Evolutionary conservation across 2,888 invertebrate genomes (phyloP), one percentile per base, ranked within the genome.

Genomic region (Clivina fossor): DNA sequence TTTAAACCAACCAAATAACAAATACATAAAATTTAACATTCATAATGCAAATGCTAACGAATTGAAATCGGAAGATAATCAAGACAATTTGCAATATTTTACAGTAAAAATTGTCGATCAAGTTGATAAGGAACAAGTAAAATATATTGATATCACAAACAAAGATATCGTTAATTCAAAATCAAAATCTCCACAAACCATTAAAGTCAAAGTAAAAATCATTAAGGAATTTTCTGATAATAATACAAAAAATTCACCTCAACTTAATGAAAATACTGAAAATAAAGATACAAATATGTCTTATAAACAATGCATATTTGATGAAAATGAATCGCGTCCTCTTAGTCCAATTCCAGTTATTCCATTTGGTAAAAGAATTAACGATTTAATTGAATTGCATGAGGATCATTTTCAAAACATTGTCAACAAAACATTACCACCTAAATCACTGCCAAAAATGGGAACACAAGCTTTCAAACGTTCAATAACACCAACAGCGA

Each of bases 391-490:
- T 4, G 30, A 46, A 15, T 47, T 40, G 11, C 55, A 55, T 15
- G 55, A 55, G 47, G 9, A 37, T 4, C 44, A 44, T 37, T 18
- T 37, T 1, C 37, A 26, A 24, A 18, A 26, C 24, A 16, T 20
- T 11, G 18, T 8, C 7, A 20, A 28, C 15, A 47, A 19, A 47
- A 35, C 35, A 7, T n/a, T n/a, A n/a, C 38, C 20, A 2, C 35
- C 47, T 15, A 46, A 55, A 26, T 26, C 47, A 18, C 24, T 48
- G 9, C 63, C 63, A 2, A 48, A 60, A 37, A 63, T 63, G 63
- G 63, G 63, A 2, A 61, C 56, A 24, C 56, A 28, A 5, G 60
- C 61, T 0, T 56, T 61, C 7, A 35, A 37, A 11, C 38, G 47
- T 8, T 44, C 44, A 13, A 24, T 19, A 4, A 20, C 32, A n/a